These are phyloP conservation scores for Antigone vipio DNA, from an alignment of 2,113 vertebrate species.

Conservation along the genomic window DNA sequence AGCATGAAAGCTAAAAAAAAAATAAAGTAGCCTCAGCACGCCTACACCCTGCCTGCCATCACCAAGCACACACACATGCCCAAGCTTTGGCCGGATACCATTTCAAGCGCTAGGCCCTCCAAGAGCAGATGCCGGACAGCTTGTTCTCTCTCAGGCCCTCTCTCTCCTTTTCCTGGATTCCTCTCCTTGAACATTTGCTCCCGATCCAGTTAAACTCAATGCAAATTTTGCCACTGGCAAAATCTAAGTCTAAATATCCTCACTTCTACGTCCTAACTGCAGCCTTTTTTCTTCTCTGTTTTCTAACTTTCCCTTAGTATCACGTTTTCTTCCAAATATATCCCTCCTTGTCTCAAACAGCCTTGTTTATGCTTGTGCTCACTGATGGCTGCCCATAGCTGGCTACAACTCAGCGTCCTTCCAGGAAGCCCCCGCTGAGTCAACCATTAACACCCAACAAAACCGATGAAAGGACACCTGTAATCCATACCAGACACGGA, in stretches of 20 bases:
- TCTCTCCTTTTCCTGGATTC: background rate
- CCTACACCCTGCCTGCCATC: background rate
- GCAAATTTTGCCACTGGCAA: background rate
- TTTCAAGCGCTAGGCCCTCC: background rate
- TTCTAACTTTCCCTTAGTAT: background rate
- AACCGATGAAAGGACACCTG: background rate
- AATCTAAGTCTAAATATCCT: background rate
- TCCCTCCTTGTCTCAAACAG: background rate
- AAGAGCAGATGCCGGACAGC: background rate
- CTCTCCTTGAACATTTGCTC: background rate
- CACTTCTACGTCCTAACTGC: background rate
- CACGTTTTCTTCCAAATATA: background rate
- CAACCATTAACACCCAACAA: background rate
- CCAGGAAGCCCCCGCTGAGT: background rate
- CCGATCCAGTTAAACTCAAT: background rate
- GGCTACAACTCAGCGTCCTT: background rate
- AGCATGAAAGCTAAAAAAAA: constrained; percentile 27
- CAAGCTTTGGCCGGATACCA: background rate
- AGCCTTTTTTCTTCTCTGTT: background rate
- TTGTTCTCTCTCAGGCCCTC: background rate
- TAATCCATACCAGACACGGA: background rate
- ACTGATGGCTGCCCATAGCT: fast-evolving
- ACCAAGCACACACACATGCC: background rate
- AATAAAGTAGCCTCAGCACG: background rate
- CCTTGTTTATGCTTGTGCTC: background rate